These are phyloP conservation scores for Mareca strepera DNA, from an alignment of 2,797 vertebrate species.

Conservation along the genomic window DNA sequence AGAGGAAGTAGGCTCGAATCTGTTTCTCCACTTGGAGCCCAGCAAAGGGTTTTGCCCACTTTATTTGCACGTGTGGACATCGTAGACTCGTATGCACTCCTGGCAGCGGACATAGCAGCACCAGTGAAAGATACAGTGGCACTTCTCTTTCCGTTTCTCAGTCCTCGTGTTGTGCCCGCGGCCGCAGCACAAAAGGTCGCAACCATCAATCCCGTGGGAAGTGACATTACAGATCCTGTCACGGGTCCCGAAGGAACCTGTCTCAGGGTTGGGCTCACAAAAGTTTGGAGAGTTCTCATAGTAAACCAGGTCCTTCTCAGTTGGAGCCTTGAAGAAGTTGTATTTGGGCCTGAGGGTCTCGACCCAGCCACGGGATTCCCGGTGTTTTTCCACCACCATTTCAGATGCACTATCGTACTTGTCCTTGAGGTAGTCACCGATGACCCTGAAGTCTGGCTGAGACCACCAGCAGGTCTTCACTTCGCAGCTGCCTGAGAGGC, in stretches of 20 bases:
- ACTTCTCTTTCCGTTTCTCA: conserved; percentile 95
- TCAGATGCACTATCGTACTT: conserved; percentile 98
- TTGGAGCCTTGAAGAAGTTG: conserved; percentile 95
- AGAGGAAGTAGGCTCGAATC: conserved; percentile 60
- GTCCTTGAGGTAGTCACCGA: conserved; percentile 98
- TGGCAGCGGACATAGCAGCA: conserved; percentile 99
- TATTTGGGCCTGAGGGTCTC: conserved; percentile 95
- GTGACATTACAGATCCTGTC: conserved; percentile 94
- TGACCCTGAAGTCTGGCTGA: conserved; percentile 93
- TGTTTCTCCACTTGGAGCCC: conserved; percentile 34
- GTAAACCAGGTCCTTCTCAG: conserved; percentile 95
- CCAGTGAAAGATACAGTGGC: conserved; percentile 98
- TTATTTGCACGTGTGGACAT: conserved; percentile 98
- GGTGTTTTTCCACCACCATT: conserved; percentile 98
- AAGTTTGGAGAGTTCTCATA: conserved; percentile 97
- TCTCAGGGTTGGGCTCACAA: conserved; percentile 94
- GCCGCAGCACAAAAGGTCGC: conserved; percentile 96
- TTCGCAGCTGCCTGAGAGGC: conserved; percentile 96
- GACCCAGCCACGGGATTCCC: conserved; percentile 97
- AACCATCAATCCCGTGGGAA: conserved; percentile 96
- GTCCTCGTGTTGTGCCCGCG: conserved; percentile 95
- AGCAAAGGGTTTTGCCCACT: background rate
- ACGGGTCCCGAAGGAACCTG: conserved; percentile 94
- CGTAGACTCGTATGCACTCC: conserved; percentile 92
- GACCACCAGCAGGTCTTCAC: conserved; percentile 99